Base-by-base conservation (phyloP, 2,797 vertebrate genomes). In the Taenioides sp. region DNA sequence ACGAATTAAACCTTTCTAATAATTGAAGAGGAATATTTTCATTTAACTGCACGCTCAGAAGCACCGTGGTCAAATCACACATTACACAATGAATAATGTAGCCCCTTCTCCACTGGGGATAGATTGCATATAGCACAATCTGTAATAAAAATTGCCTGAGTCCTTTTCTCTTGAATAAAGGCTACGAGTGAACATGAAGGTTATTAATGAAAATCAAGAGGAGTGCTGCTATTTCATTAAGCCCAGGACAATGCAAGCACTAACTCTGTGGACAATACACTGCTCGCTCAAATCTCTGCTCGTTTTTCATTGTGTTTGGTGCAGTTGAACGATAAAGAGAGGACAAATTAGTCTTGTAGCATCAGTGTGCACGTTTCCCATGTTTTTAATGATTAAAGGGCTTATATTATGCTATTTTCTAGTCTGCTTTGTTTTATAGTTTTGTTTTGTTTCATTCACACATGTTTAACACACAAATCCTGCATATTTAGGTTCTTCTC, bases 1-100 rank as follows among this genome's bases (percentile, higher is more conserved):
- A 85, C 79, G 80, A 90, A 84, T 83, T 71, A 84, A 89, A 81
- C 68, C 59, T 77, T 77, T 82, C 73, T 87, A 80, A 92, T 91
- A 82, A 91, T 92, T 90, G 80, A 93, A 67, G 80, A 89, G 79
- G 87, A 90, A 90, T 85, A 89, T 89, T 90, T 89, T 89, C 84
- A 88, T 91, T 92, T 87, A 88, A 88, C 86, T 73, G 65, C 74
- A 72, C 64, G 65, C 80, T 86, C 75, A 71, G 73, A 87, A 88
- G 84, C 82, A 81, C 84, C 76, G 63, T 70, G 80, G 81, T 86
- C 84, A 87, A 84, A 86, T 88, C 79, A 80, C 77, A 84, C 52
- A 73, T 63, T 77, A 75, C 67, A 69, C 69, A 77, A 83, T 91
- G 84, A 90, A 85, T 84, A 84, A 90, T 87, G 69, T 70, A 77